Percentiles rank a stretch among this genome's conserved stretches.
These are phyloP conservation scores for Crotophaga sulcirostris DNA, from an alignment of 2,113 vertebrate species.

Conservation along the genomic window DNA sequence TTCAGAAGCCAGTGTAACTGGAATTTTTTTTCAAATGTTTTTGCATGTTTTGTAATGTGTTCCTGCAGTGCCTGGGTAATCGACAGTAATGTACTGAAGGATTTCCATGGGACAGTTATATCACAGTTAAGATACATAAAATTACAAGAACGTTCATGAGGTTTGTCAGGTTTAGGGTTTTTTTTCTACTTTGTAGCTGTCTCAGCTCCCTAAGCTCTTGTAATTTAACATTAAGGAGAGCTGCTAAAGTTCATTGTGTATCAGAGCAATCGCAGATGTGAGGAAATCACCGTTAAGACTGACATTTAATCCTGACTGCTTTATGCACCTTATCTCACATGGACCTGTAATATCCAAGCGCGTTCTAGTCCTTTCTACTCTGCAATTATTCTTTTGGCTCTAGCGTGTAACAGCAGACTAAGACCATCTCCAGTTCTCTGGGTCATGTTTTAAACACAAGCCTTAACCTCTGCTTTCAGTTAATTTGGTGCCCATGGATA, in stretches of 20 bases:
- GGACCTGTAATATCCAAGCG: constrained; percentile 28
- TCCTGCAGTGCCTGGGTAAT: neutral
- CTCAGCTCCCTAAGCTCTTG: neutral
- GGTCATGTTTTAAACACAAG: neutral
- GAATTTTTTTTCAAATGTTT: neutral
- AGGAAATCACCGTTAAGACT: constrained; percentile 5
- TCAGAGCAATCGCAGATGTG: neutral
- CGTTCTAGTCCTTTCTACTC: neutral
- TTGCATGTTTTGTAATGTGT: neutral
- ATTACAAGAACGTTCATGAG: neutral
- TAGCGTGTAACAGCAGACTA: neutral
- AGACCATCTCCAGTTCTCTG: neutral
- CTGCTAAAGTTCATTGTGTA: neutral
- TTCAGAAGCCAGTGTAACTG: neutral
- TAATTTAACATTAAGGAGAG: neutral
- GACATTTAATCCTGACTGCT: constrained; percentile 28
- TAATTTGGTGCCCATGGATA: neutral
- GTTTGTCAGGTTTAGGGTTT: neutral
- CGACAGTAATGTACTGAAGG: neutral
- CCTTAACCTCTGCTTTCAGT: neutral
- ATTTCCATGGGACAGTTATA: neutral
- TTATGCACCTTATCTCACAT: constrained; percentile 4
- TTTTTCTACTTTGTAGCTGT: neutral
- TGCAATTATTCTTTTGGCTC: constrained; percentile 15
- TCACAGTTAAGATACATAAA: neutral